These are phyloP conservation scores for Protula sp. DNA, from an alignment of 2,888 invertebrate genomes.

Conservation along the genomic window DNA sequence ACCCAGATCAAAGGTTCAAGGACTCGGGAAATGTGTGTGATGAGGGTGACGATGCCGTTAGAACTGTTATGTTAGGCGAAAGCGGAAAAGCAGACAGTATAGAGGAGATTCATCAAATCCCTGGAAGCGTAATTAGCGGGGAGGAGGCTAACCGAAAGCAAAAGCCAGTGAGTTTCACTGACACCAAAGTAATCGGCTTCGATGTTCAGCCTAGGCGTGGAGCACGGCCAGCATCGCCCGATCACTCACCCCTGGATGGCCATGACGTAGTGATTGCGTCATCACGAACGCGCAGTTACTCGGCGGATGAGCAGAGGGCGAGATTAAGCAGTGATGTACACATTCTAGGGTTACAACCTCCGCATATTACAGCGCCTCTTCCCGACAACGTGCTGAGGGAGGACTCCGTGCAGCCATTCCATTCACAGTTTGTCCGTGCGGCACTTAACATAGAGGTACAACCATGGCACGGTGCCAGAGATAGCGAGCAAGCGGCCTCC, in stretches of 20 bases:
- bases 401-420: conserved; percentile 4
- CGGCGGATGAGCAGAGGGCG: background rate
- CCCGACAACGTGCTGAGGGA: conserved; percentile 2
- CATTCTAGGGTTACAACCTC: conserved; percentile 16
- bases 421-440: conserved; percentile 6
- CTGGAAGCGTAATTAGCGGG: background rate
- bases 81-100: background rate
- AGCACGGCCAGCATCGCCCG: background rate
- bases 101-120: background rate
- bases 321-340: conserved; percentile 8
- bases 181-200: conserved; percentile 5
- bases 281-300: background rate
- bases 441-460: conserved; percentile 14
- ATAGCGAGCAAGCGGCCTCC: no score
- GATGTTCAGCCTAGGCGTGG: conserved; percentile 3
- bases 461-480: no score
- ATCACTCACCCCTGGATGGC: background rate
- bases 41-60: background rate
- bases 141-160: background rate
- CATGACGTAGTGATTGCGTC: conserved; percentile 4
- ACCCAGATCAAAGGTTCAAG: background rate
- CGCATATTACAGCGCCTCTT: background rate
- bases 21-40: background rate
- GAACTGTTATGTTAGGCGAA: background rate
- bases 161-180: background rate